phyloP scores from a whole-genome alignment of 2,113 vertebrate genomes.

The Arvicanthis niloticus region DNA sequence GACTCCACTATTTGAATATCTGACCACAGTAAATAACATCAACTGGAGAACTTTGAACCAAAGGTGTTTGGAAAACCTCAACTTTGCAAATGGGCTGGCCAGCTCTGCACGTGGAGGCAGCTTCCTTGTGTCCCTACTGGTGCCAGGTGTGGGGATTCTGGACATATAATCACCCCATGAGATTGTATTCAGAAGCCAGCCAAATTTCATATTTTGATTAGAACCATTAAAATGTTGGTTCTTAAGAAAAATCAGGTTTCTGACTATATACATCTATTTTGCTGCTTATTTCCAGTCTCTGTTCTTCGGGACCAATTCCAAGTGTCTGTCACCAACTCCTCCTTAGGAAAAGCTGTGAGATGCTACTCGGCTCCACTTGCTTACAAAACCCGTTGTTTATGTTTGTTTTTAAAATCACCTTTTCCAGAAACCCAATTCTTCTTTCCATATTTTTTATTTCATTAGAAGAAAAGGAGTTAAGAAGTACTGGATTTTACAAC shows the following conservation, averaged over 20 bases:
- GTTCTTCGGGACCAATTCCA: constrained; percentile 17
- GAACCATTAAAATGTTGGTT: not conserved
- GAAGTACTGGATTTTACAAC: not conserved
- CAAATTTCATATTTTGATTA: not conserved
- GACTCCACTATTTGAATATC: not conserved
- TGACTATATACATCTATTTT: not conserved
- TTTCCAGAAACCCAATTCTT: not conserved
- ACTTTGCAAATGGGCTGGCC: not conserved
- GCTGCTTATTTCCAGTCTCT: not conserved
- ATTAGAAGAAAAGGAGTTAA: constrained; percentile 11
- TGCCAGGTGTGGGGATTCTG: not conserved
- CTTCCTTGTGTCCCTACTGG: not conserved
- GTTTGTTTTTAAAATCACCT: not conserved
- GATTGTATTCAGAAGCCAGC: not conserved
- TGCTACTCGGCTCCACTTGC: not conserved
- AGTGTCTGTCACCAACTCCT: not conserved
- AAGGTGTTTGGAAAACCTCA: constrained; percentile 42
- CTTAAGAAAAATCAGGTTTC: constrained; percentile 31
- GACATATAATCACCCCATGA: not conserved
- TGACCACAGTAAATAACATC: constrained; percentile 73
- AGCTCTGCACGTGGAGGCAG: not conserved
- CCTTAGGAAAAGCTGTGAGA: not conserved
- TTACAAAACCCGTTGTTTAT: not conserved
- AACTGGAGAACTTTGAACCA: constrained; percentile 4
- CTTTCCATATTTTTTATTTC: constrained; percentile 42